Conservation (phyloP, 2,888 invertebrate species). For the Maniola hyperantus region DNA sequence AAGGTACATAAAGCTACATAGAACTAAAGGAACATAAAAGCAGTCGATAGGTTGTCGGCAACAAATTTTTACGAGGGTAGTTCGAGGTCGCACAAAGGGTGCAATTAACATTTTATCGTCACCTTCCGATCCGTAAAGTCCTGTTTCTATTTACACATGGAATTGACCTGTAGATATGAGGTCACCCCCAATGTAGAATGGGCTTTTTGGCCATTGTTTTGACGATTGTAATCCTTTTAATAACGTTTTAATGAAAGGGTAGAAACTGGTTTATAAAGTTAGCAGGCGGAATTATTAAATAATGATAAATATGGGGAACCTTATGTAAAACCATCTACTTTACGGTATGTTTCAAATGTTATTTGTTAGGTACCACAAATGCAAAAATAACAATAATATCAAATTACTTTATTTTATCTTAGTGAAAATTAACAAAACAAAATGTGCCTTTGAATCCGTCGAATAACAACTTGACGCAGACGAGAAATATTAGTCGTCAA, state of each 20-base stretch:
- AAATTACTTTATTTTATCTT: no score
- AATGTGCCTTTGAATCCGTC: no score
- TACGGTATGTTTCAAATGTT: no score
- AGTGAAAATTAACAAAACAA: no score
- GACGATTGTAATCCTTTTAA: neutral
- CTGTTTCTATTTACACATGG: conserved; percentile 19
- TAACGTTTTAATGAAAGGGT: no score
- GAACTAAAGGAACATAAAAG: conserved; percentile 4
- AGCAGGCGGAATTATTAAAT: no score
- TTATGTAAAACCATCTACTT: no score
- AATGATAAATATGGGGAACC: no score
- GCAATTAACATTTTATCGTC: conserved; percentile 25
- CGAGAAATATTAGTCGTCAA: neutral
- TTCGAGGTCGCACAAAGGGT: conserved; percentile 10
- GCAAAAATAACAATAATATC: no score
- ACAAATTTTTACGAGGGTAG: conserved; percentile 26
- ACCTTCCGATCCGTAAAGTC: conserved; percentile 13
- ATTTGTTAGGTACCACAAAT: no score
- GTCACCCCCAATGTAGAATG: neutral
- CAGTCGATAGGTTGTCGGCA: conserved; percentile 5
- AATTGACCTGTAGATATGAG: neutral
- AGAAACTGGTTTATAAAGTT: neutral
- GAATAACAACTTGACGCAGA: no score
- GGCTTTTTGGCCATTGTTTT: conserved; percentile 10
- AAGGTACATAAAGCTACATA: conserved; percentile 2